Base-by-base conservation (phyloP, 1,140 invertebrate genomes). In the Argopecten irradians region DNA sequence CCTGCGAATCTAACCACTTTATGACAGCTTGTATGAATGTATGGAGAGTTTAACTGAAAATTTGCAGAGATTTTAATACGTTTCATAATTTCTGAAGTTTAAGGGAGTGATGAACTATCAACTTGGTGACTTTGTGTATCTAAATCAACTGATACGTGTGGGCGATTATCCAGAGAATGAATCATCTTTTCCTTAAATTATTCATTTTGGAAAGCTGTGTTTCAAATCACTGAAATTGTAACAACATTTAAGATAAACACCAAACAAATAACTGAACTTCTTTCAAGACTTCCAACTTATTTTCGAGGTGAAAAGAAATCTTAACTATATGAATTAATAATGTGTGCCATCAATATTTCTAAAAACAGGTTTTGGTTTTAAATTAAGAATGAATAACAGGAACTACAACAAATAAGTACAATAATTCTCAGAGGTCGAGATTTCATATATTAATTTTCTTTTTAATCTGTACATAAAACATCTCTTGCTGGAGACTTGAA, bases 401-500 rank as follows among this genome's bases (percentile, higher is more conserved):
- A 55, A 32, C 46, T 32, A 86, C 86, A 11, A 82, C 19, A 35
- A 82, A 8, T 86, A 43, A 86, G 71, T 86, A 82, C 86, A 86
- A 86, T 46, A 86, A 36, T 55, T 36, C 28, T 82, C 41, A n/a
- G 41, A 43, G 39, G 46, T 82, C 82, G 34, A 86, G 33, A 86
- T 36, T 82, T 82, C 34, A 71, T 34, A 43, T 46, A 86, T 86
- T 34, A 46, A 22, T 33, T 19, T 36, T 83, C 19, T 19, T 33
- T 41, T 33, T 9, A 33, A 43, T 86, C 39, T 46, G 41, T 36
- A 39, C 46, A 46, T 46, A 34, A 83, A 41, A 33, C 39, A 39
- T 71, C 55, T 71, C 55, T 71, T n/a, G n/a, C 55, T 71, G n/a
- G 55, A 71, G 55, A 71, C 28, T 71, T 71, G 8, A 71, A 28